These are phyloP conservation scores for Protobothrops flavoviridis DNA, from an alignment of 2,113 vertebrate genomes.

Conservation along the genomic window DNA sequence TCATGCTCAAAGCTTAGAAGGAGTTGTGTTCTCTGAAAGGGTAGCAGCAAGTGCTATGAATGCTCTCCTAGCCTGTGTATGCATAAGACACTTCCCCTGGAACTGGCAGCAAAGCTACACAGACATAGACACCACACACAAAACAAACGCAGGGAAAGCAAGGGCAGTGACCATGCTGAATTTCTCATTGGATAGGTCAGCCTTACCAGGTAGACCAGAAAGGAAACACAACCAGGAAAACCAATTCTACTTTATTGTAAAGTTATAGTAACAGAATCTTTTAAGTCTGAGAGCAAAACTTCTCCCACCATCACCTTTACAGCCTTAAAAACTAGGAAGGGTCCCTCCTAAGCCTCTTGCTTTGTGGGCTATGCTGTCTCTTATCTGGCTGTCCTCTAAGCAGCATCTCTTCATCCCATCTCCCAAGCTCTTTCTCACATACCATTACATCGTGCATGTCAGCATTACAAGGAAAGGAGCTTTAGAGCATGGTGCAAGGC, in stretches of 20 bases:
- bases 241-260: neutral
- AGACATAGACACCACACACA: neutral
- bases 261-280: neutral
- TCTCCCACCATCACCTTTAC: neutral
- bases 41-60: neutral
- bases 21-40: neutral
- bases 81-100: neutral
- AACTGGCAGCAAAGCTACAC: neutral
- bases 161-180: neutral
- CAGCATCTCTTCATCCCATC: neutral
- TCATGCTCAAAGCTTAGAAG: neutral
- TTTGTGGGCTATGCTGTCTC: neutral
- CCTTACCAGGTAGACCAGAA: neutral
- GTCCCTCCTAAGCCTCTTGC: neutral
- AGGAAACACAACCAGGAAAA: neutral
- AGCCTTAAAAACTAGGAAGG: neutral
- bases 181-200: neutral
- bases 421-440: neutral
- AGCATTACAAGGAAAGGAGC: neutral
- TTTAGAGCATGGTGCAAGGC: neutral
- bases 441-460: neutral
- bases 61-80: neutral
- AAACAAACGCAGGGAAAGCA: neutral
- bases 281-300: neutral
- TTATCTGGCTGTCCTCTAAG: neutral